These are phyloP conservation scores for Pristis pectinata DNA, from an alignment of 2,797 vertebrate species.

Conservation along the genomic window DNA sequence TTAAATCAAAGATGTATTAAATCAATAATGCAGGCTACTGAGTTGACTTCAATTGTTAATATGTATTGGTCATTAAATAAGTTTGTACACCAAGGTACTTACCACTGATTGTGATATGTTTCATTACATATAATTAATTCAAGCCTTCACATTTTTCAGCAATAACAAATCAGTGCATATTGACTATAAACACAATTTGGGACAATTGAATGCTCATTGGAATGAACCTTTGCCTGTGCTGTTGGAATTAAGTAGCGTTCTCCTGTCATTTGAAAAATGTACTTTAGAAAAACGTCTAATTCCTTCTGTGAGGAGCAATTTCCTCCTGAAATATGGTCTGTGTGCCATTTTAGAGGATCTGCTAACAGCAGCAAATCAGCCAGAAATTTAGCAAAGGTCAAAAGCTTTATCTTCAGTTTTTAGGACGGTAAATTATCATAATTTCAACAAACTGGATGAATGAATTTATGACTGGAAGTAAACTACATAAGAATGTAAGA, in stretches of 20 bases:
- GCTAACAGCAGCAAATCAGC: background rate
- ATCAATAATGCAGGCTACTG: background rate
- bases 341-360: background rate
- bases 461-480: background rate
- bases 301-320: background rate
- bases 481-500: background rate
- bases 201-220: background rate
- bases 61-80: constrained; percentile 2
- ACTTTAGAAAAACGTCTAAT: background rate
- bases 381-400: background rate
- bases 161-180: background rate
- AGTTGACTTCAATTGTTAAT: background rate
- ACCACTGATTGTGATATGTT: background rate
- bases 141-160: background rate
- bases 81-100: background rate
- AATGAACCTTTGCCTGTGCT: background rate
- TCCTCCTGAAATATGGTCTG: constrained; percentile 5
- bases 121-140: background rate
- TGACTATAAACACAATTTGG: background rate
- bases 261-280: background rate
- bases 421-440: background rate
- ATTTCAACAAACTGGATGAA: constrained; percentile 12
- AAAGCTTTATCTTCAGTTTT: background rate
- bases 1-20: background rate
- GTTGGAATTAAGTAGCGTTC: background rate